Conservation (phyloP, 1,140 invertebrate genomes). For the Papilio polyxenes region DNA sequence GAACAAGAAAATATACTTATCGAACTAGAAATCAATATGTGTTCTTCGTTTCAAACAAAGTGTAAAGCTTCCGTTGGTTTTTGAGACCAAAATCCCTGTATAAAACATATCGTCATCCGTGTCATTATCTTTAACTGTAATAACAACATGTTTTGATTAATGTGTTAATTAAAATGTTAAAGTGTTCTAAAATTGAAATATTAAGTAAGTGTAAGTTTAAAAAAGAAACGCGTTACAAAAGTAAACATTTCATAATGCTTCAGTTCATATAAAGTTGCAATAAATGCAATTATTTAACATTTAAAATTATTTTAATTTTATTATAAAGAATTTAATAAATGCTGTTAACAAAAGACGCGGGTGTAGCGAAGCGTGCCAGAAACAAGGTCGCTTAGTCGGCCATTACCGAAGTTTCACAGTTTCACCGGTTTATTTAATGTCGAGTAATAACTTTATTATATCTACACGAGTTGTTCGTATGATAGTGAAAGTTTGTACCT, state of each 20-base stretch:
- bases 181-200: too few species aligned
- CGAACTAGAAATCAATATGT: too few species aligned
- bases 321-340: slow-evolving; percentile 39
- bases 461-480: slow-evolving; percentile 47
- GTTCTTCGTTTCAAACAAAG: too few species aligned
- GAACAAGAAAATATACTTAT: too few species aligned
- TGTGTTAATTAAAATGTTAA: too few species aligned
- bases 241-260: neutral
- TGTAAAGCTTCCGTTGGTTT: too few species aligned
- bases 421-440: slow-evolving; percentile 54
- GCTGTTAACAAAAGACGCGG: slow-evolving; percentile 44
- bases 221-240: neutral
- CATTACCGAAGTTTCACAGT: slow-evolving; percentile 48
- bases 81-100: too few species aligned
- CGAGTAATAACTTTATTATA: slow-evolving; percentile 49
- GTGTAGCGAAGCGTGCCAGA: slow-evolving; percentile 52
- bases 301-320: neutral
- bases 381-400: slow-evolving; percentile 52
- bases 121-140: too few species aligned
- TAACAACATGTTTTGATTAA: too few species aligned
- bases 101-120: too few species aligned
- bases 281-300: too few species aligned
- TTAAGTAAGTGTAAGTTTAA: too few species aligned
- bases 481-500: slow-evolving; percentile 51
- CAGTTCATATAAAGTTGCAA: slow-evolving; percentile 16